Evolutionary conservation across 2,113 vertebrate genomes (phyloP).

Genomic region (Malurus alboscapulatus): DNA sequence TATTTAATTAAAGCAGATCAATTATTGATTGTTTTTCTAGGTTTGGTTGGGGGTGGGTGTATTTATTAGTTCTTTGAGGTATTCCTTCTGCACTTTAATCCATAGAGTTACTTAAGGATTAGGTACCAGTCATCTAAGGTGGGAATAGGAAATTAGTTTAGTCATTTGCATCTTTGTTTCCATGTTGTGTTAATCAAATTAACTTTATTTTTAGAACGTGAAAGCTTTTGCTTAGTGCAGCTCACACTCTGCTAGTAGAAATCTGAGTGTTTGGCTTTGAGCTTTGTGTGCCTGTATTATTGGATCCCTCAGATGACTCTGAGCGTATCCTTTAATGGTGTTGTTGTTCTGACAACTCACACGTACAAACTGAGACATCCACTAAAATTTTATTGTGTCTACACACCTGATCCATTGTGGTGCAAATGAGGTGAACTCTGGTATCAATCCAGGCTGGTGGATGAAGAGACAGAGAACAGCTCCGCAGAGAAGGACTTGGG

Average conservation of each 20-base stretch:
- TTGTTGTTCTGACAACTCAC: background rate
- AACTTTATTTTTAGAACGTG: background rate
- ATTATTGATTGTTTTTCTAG: background rate
- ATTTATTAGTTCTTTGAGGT: background rate
- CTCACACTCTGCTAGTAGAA: background rate
- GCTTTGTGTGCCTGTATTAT: background rate
- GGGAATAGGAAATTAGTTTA: background rate
- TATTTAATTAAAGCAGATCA: background rate
- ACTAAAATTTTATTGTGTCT: background rate
- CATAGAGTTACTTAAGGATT: background rate
- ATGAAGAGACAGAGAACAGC: rapidly evolving
- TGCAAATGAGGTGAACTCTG: background rate
- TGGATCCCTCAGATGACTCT: background rate
- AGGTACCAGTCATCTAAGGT: background rate
- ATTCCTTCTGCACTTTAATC: background rate
- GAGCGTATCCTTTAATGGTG: background rate
- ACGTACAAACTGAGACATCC: background rate
- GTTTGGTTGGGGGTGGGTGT: rapidly evolving
- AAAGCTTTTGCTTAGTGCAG: background rate
- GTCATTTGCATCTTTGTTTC: background rate
- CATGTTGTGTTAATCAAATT: background rate
- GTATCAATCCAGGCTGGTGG: background rate
- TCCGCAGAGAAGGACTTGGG: background rate
- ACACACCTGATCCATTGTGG: background rate
- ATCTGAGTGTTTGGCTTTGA: background rate